These are phyloP conservation scores for Etheostoma cragini DNA, from an alignment of 2,113 vertebrate genomes.

Conservation along the genomic window DNA sequence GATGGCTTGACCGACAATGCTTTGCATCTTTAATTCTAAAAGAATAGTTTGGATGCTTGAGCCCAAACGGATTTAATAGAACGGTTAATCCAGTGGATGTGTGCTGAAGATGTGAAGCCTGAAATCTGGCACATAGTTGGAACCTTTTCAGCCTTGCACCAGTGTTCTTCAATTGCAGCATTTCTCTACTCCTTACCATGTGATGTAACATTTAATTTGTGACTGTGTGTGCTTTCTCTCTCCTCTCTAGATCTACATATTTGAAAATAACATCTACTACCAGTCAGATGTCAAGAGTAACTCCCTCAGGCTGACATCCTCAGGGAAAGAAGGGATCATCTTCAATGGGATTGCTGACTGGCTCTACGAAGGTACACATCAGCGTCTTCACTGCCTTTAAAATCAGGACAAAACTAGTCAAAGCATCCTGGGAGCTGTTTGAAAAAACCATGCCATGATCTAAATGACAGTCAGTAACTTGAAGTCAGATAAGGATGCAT, in stretches of 20 bases:
- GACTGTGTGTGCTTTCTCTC: conserved; percentile 35
- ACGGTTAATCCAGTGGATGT: conserved; percentile 9
- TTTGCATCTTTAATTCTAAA: conserved; percentile 19
- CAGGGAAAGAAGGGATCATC: conserved; percentile 93
- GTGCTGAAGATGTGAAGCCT: neutral
- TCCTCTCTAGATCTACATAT: conserved; percentile 92
- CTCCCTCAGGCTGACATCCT: conserved; percentile 94
- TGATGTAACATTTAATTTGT: neutral
- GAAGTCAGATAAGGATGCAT: neutral
- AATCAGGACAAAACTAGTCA: neutral
- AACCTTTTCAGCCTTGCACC: neutral
- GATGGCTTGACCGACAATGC: neutral
- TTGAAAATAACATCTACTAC: conserved; percentile 99
- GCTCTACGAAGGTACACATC: conserved; percentile 93
- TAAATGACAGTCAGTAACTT: neutral
- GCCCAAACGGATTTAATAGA: neutral
- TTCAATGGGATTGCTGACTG: conserved; percentile 98
- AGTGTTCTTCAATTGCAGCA: neutral
- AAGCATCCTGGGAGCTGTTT: neutral
- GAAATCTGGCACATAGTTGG: neutral
- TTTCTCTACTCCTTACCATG: neutral
- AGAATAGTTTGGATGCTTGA: neutral
- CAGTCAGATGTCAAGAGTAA: conserved; percentile 94
- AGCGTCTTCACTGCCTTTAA: neutral
- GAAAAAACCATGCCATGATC: too few species aligned